Base-by-base conservation (phyloP, 2,797 vertebrate species). In the Malacoctenus gilli region DNA sequence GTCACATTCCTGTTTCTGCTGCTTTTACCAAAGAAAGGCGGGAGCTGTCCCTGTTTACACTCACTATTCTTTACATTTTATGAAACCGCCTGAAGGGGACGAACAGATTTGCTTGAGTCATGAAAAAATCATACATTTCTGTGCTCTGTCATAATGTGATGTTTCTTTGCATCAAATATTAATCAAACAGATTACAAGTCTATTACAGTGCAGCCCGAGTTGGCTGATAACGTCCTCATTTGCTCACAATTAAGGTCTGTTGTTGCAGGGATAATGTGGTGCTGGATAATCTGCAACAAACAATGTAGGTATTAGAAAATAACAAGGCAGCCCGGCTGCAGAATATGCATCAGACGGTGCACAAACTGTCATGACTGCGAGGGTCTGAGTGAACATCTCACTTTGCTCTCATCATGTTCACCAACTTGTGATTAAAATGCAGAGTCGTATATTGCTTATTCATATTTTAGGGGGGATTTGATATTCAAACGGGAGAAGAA, bases 161-260 rank as follows among this genome's bases (percentile, higher is more conserved):
- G 10, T 39, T 22, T 34, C 21, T 52, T 53, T 2, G 30, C 14
- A 36, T 56, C 13, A 30, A 63, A 51, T 52, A 25, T 8, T 21
- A 42, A 43, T 50, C 4, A 20, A 44, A 22, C 8, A 32, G 10
- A 20, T 36, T 3, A 43, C 19, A 62, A 40, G 50, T 40, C 6
- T 9, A 52, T 20, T 49, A 14, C n/a, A 15, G 20, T 18, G 14
- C 37, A n/a, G n/a, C n/a, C n/a, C n/a, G n/a, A n/a, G n/a, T n/a
- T n/a, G n/a, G n/a, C n/a, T n/a, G n/a, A n/a, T n/a, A n/a, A n/a
- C 47, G 11, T 35, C 11, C 16, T 42, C 13, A 23, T 42, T 56
- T 37, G 10, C 10, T 53, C 36, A 54, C 13, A 22, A 32, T 39
- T 39, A 51, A 15, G 18, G 4, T 43, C 15, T 32, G 8, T 34